A percentile compares a stretch with the other conserved stretches of the same genome.
Conservation (phyloP, 1,140 invertebrate species). For the Trachelipus rathkii region DNA sequence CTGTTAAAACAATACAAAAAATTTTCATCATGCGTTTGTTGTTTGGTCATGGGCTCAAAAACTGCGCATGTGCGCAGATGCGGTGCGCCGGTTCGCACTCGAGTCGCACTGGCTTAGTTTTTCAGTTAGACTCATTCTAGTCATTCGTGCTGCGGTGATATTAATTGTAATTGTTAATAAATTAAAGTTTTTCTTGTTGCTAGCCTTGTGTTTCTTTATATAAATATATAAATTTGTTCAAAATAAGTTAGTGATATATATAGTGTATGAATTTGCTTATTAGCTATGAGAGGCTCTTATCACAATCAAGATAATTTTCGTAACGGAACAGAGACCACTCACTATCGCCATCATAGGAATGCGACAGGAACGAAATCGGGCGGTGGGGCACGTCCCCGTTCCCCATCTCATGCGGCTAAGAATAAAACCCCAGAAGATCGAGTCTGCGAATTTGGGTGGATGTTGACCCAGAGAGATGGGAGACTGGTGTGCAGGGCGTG, state of each 20-base stretch:
- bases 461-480: constrained; percentile 30
- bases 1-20: not conserved
- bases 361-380: not conserved
- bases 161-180: too few relatives aligned
- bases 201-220: not conserved
- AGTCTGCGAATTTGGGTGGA: constrained; percentile 38
- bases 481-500: constrained; percentile 38
- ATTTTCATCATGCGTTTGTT: not conserved
- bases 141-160: not conserved
- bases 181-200: not conserved
- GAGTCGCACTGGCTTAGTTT: not conserved
- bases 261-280: not conserved
- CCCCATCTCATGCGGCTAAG: constrained; percentile 42
- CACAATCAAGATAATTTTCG: not conserved
- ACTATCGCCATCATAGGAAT: not conserved
- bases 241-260: not conserved
- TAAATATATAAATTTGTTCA: not conserved
- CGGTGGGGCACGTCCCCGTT: constrained; percentile 22
- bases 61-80: constrained; percentile 1
- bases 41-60: too few relatives aligned
- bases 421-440: constrained; percentile 40
- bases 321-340: not conserved
- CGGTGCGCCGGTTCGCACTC: not conserved
- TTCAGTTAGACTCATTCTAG: not conserved
- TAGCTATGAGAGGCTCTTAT: not conserved